Evolutionary conservation across 2,888 invertebrate species (phyloP).

Genomic region (Pristionchus exspectatus): DNA sequence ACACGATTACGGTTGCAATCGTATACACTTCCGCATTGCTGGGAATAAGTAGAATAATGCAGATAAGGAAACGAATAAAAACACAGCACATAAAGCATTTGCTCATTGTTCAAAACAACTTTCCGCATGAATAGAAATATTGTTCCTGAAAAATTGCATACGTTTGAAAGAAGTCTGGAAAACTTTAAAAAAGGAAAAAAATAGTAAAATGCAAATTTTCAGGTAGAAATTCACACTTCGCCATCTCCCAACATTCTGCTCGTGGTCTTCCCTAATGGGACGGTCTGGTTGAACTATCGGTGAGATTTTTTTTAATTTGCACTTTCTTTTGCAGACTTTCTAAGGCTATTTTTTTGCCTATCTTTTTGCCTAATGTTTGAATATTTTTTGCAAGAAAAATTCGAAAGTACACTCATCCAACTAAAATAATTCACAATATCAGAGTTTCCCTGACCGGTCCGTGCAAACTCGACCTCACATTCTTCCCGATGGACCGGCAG

Average conservation of each 20-base stretch:
- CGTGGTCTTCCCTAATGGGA: slow-evolving; percentile 78
- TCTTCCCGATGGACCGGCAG: slow-evolving; percentile 79
- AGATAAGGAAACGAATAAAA: no score
- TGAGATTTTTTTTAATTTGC: not conserved
- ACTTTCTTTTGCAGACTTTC: no score
- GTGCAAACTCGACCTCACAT: slow-evolving; percentile 66
- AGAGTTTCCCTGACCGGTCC: slow-evolving; percentile 73
- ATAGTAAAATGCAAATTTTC: not conserved
- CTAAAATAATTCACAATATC: not conserved
- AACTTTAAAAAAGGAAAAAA: not conserved
- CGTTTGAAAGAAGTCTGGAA: no score
- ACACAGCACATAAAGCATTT: no score
- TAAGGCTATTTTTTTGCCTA: no score
- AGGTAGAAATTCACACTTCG: slow-evolving; percentile 77
- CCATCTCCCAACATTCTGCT: slow-evolving; percentile 77
- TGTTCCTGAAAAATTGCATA: not conserved
- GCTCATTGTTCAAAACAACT: no score
- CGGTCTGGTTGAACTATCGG: slow-evolving; percentile 76
- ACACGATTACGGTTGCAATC: no score
- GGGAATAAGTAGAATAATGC: no score
- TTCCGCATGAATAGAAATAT: no score
- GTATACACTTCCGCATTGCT: no score
- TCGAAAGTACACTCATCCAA: not conserved
- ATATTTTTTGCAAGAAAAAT: no score
- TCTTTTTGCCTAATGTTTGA: no score